phyloP scores from a whole-genome alignment of 2,888 invertebrate genomes.

The Morinoia aosen region DNA sequence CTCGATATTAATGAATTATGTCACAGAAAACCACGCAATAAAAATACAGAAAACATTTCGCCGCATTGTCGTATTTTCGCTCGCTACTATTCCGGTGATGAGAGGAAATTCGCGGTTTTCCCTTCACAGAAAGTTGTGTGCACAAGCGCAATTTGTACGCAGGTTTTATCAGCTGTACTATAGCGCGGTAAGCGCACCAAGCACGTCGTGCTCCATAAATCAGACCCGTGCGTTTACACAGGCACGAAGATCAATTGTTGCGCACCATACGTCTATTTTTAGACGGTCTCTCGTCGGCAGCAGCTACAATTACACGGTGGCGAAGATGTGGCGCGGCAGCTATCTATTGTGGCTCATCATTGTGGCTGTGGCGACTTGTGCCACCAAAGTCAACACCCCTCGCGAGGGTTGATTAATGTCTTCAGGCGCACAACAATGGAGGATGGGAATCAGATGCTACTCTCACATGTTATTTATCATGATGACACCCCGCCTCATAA shows the following conservation, averaged over 20 bases:
- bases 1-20: no score
- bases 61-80: no score
- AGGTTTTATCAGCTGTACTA: neutral
- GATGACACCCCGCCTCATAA: conserved; percentile 35
- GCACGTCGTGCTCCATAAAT: neutral
- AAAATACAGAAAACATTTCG: no score
- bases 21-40: no score
- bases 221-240: conserved; percentile 13
- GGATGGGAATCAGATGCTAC: conserved; percentile 48
- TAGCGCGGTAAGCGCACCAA: neutral
- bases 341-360: conserved; percentile 30
- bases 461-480: conserved; percentile 49
- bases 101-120: no score
- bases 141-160: neutral
- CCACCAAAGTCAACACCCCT: conserved; percentile 40
- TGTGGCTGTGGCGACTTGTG: conserved; percentile 5
- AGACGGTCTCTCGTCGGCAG: neutral
- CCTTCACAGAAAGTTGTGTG: neutral
- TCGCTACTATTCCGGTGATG: no score
- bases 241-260: neutral
- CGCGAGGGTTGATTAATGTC: conserved; percentile 24
- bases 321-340: neutral
- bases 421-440: neutral
- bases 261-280: neutral
- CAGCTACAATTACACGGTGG: conserved; percentile 35